These are phyloP conservation scores for Panulirus ornatus DNA, from an alignment of 1,140 invertebrate species.

Conservation along the genomic window DNA sequence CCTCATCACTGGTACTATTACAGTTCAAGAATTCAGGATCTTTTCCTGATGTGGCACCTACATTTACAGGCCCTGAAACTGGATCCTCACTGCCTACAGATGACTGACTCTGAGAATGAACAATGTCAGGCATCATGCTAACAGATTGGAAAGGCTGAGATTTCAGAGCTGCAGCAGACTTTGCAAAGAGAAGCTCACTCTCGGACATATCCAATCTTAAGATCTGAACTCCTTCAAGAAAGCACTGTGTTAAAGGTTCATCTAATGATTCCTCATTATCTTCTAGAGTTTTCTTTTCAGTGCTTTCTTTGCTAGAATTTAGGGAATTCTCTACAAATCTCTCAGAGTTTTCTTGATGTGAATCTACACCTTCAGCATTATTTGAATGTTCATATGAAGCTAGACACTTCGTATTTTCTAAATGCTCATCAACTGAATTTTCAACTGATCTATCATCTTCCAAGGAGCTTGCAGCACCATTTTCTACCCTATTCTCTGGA, in stretches of 20 bases:
- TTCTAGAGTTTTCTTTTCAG: background rate
- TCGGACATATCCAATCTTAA: background rate
- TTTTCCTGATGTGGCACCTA: background rate
- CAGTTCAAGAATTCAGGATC: background rate
- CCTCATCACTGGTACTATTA: background rate
- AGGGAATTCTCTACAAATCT: background rate
- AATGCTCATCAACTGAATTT: too few species aligned
- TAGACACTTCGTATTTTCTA: too few species aligned
- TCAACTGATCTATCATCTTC: too few species aligned
- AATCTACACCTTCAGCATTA: background rate
- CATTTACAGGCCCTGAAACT: too few species aligned
- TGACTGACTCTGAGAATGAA: too few species aligned
- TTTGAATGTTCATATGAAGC: background rate
- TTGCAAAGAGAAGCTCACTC: background rate
- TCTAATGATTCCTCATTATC: background rate
- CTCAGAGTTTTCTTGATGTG: background rate
- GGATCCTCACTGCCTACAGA: too few species aligned
- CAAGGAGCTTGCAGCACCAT: too few species aligned
- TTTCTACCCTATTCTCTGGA: too few species aligned
- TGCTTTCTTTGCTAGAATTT: background rate
- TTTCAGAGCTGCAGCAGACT: background rate
- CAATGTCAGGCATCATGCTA: background rate
- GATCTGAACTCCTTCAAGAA: background rate
- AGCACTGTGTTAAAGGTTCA: background rate
- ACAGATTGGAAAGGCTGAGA: background rate